Percentiles rank a stretch among this genome's conserved stretches.
These are phyloP conservation scores for Akabosia matsudoensis DNA, from an alignment of 1,140 invertebrate genomes.

Conservation along the genomic window DNA sequence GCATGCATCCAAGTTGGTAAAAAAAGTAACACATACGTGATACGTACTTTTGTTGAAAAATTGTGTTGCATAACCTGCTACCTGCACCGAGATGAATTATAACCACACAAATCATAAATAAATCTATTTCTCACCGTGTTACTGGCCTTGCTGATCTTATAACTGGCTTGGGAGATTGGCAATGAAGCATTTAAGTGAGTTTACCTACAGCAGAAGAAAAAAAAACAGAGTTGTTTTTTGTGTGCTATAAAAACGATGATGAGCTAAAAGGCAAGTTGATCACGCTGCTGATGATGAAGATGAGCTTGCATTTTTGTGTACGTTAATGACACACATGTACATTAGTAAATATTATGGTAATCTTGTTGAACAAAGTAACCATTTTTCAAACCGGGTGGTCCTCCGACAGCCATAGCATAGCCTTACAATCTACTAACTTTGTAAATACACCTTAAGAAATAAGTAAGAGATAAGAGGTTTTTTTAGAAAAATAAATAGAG, in stretches of 20 bases:
- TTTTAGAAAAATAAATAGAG: background rate
- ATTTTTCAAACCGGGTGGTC: slow-evolving; percentile 21
- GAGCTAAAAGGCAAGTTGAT: background rate
- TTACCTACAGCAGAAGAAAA: background rate
- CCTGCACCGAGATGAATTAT: background rate
- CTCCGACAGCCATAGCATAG: too few relatives aligned
- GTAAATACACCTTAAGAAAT: background rate
- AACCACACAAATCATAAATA: slow-evolving; percentile 19
- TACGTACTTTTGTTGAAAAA: background rate
- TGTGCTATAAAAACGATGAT: background rate
- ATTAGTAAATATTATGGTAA: background rate
- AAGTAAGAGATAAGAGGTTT: background rate
- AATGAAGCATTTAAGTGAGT: background rate
- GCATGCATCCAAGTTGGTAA: background rate
- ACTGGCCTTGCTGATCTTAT: background rate
- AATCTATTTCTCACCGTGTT: slow-evolving; percentile 19
- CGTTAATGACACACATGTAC: slow-evolving; percentile 11
- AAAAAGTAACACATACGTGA: background rate
- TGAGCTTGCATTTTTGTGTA: slow-evolving; percentile 16
- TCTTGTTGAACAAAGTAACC: background rate
- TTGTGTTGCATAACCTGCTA: too few relatives aligned
- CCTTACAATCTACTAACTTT: background rate
- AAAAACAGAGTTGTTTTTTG: background rate
- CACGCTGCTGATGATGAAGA: background rate
- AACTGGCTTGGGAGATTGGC: background rate